phyloP scores from a whole-genome alignment of 2,888 invertebrate species.

The Pristionchus japonicus region DNA sequence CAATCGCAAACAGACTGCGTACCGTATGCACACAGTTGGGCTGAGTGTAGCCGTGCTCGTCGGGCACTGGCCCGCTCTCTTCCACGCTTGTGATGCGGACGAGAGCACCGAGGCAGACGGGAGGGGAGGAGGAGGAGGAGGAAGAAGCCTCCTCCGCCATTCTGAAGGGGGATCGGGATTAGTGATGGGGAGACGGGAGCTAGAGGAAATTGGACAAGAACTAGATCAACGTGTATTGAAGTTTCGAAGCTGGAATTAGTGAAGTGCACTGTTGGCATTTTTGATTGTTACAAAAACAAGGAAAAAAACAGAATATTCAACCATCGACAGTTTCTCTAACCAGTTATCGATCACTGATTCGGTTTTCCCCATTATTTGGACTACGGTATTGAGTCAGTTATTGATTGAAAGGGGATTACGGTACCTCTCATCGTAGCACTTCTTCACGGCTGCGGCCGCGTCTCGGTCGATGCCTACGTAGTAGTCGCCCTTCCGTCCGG shows the following conservation, averaged over 20 bases:
- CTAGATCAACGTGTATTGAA: too few relatives aligned
- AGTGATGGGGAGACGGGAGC: too few relatives aligned
- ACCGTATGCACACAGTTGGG: neutral
- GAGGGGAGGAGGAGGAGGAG: too few relatives aligned
- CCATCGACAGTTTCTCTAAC: neutral
- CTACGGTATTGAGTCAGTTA: neutral
- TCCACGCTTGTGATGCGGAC: neutral
- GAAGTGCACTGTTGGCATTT: too few relatives aligned
- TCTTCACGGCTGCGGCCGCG: neutral
- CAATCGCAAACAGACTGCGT: neutral
- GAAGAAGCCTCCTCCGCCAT: neutral
- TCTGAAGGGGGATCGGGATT: neutral
- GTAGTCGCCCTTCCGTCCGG: neutral
- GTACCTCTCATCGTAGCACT: slow-evolving; percentile 19
- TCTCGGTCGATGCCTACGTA: neutral
- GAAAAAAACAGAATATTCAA: neutral
- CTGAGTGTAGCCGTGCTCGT: neutral
- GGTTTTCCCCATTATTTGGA: too few relatives aligned
- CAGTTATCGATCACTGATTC: too few relatives aligned
- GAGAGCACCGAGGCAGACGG: too few relatives aligned
- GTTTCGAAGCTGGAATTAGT: too few relatives aligned
- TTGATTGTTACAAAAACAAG: neutral
- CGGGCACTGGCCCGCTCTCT: neutral
- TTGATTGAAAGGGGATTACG: neutral
- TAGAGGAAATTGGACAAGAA: too few relatives aligned